Evolutionary conservation across 2,888 invertebrate genomes (phyloP).

Genomic region (Hirtodrosophila histrioides): DNA sequence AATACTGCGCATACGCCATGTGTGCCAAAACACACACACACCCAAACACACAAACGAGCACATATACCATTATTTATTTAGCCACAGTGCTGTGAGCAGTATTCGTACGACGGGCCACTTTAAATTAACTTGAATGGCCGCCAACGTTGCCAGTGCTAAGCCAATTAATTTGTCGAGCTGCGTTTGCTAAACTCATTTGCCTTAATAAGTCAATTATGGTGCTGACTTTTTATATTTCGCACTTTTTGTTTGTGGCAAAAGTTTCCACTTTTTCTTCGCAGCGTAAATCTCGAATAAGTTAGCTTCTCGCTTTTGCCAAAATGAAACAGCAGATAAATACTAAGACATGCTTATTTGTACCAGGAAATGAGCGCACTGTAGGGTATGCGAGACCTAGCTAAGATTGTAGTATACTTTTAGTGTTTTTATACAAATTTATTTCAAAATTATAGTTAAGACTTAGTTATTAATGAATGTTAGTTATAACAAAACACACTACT

Average conservation of each 20-base stretch:
- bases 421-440: too few species aligned
- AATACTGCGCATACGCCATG: conserved; percentile 71
- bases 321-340: conserved; percentile 3
- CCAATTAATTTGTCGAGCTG: conserved; percentile 63
- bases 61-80: conserved; percentile 75
- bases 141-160: conserved; percentile 34
- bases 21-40: conserved; percentile 34
- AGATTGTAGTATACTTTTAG: background rate
- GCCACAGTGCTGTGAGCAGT: conserved; percentile 40
- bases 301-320: background rate
- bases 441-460: too few species aligned
- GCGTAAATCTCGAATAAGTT: background rate
- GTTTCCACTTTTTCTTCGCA: background rate
- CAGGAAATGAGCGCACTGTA: background rate
- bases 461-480: too few species aligned
- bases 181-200: conserved; percentile 62
- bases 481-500: too few species aligned
- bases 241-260: conserved; percentile 7
- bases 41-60: conserved; percentile 15
- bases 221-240: conserved; percentile 18
- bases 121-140: conserved; percentile 66
- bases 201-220: conserved; percentile 70
- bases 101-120: conserved; percentile 49
- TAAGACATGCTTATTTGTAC: background rate
- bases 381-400: background rate